Evolutionary conservation across 2,888 invertebrate genomes (phyloP), one percentile per base, ranked within the genome.

Genomic region (Cylloceria caligata): DNA sequence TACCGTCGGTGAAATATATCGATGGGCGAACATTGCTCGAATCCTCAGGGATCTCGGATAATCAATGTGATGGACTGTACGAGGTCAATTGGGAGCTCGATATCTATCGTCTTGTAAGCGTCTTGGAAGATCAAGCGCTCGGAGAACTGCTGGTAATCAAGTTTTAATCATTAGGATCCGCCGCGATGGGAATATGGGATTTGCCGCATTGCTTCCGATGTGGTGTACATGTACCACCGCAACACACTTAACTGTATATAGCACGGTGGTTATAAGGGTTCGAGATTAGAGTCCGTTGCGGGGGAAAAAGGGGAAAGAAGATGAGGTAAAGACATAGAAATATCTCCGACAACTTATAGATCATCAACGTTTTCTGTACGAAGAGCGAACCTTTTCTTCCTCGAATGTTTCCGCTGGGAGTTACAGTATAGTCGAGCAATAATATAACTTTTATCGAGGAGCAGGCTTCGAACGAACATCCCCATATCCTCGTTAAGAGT

Each of bases 151-250:
- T 60, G 45, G 79, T 82, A 82, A 82, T 82, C 81, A 79, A 82
- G 78, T 82, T 82, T 79, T 82, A 82, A 82, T 82, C 81, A 82
- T 82, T 82, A 82, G 81, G 30, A 71, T 49, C 69, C 42, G 74
- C 74, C 74, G 74, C 81, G 78, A 64, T 79, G 81, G 81, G 81
- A 82, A 82, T 82, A 65, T 75, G 81, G 81, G 81, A 82, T 82
- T 82, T 82, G 81, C 81, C 81, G 81, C 81, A 82, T 82, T 82
- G 81, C 81, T 60, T 49, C 42, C 60, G 71, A 47, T 79, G 78
- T 71, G 79, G 78, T 74, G 55, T 21, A 62, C 36, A 65, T 49
- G 30, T 13, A 49, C 42, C n/a, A 39, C 5, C 39, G 36, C 55
- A 57, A 57, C 21, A 19, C 21, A 21, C 16, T 16, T 16, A 16